These are phyloP conservation scores for Toxotes lorentzi DNA, from an alignment of 2,797 vertebrate species.

Conservation along the genomic window DNA sequence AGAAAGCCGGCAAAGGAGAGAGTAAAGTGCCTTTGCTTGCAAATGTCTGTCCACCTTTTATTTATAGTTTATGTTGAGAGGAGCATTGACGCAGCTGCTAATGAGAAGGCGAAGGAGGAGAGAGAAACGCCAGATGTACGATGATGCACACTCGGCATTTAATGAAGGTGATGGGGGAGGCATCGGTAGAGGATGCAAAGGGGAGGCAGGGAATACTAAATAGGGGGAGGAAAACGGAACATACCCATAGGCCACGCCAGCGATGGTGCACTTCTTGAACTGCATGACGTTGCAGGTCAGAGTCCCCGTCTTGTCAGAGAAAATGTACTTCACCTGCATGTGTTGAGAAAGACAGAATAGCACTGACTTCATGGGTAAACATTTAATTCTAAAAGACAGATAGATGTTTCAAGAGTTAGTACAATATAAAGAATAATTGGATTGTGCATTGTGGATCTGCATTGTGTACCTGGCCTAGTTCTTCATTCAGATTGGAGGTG, in stretches of 20 bases:
- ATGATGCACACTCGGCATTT: slow-evolving; percentile 71
- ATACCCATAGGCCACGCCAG: slow-evolving; percentile 96
- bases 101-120: slow-evolving; percentile 73
- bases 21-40: slow-evolving; percentile 57
- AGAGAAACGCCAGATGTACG: slow-evolving; percentile 75
- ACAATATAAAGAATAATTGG: background rate
- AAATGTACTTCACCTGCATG: slow-evolving; percentile 97
- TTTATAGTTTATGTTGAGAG: slow-evolving; percentile 79
- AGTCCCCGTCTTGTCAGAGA: slow-evolving; percentile 99
- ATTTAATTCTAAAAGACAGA: background rate
- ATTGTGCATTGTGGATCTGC: background rate
- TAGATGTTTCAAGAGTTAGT: background rate
- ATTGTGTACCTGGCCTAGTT: slow-evolving; percentile 94
- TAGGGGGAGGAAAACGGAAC: slow-evolving; percentile 36
- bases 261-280: slow-evolving; percentile 99
- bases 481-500: slow-evolving; percentile 98
- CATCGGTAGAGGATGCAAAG: slow-evolving; percentile 16
- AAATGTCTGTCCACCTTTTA: slow-evolving; percentile 68
- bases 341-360: slow-evolving; percentile 9
- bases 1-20: slow-evolving; percentile 16
- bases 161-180: slow-evolving; percentile 68
- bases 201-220: slow-evolving; percentile 10
- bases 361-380: background rate
- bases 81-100: slow-evolving; percentile 79
- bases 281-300: slow-evolving; percentile 99